Evolutionary conservation across 2,113 vertebrate species (phyloP), one percentile per base, ranked within the genome.

Genomic region (Macquaria ambigua): DNA sequence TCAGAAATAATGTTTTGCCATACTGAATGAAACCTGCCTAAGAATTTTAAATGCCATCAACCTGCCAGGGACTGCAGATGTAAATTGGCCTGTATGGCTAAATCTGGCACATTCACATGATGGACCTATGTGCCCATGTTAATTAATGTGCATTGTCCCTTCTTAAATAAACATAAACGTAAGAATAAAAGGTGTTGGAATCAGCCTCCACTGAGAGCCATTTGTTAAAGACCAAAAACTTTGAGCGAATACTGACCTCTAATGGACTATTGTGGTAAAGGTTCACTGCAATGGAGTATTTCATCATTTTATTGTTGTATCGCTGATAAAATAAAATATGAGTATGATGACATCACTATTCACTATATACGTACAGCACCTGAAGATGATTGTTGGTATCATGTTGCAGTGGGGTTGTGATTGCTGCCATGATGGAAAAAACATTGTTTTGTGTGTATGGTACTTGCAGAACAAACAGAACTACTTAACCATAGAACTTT

Each of bases 191-290:
- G 28, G 20, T 71, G 48, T 39, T 55, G 21, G 12, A 39, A 56
- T 39, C 52, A 18, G 12, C 39, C 50, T 52, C 50, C 6, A 52
- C 50, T 18, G 48, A 52, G 16, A 52, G 50, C 50, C 52, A 82
- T 31, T 31, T 69, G 56, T 15, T 69, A 3, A 12, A 43, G 39
- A 23, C 34, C 3, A 55, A 34, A 41, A 31, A 76, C 5, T 55
- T 43, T 52, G 58, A 76, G 56, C 15, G 53, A 82, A 87, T 21
- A 41, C 39, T 58, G 83, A 52, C 85, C 52, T 74, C 83, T 82
- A 31, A 5, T 86, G 83, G 80, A 76, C 41, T 3, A 10, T 14
- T 23, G 20, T 81, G 43, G 77, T 71, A 77, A 53, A 61, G 25
- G 37, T 48, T n/a, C 0, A 39, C 25, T 48, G 25, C 48, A 31